Base-by-base conservation (phyloP, 2,797 vertebrate genomes). In the Coluber constrictor region DNA sequence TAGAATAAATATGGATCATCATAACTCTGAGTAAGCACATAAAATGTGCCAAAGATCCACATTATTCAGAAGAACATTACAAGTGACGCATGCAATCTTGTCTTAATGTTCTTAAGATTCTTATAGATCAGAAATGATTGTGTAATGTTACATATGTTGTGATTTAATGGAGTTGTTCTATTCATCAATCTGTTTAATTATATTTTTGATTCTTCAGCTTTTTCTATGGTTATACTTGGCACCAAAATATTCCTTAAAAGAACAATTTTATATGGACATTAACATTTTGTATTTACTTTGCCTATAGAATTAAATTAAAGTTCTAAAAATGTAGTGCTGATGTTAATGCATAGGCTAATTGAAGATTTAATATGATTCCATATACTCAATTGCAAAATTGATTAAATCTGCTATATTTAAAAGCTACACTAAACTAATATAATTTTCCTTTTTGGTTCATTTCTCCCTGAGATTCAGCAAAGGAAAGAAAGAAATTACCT, bases 341-440 rank as follows among this genome's bases (percentile, higher is more conserved):
- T 94, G 93, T 94, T 95, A 96, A 95, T 92, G 70, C 90, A 27
- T 74, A 93, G 95, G 93, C 92, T 96, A 96, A 96, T 92, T 96
- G 93, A 93, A 96, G 94, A 91, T 95, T 94, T 95, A 94, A 86
- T 27, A 93, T 93, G 91, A 95, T 92, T 90, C 89, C 92, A 95
- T 95, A 96, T 1, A 93, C 86, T 15, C n/a, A 91, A 79, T 89
- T 94, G 90, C 94, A 95, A 93, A 95, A 94, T 47, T 95, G 95
- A 96, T 96, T 95, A 94, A 95, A 96, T 91, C 86, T 95, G 93
- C 87, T 60, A 47, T 63, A 60, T 92, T 90, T 89, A 95, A 90
- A 95, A 96, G 32, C 60, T 94, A 95, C 87, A 94, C 88, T 86
- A 86, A 95, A 89, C 79, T 93, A 96, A 79, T 23, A 59, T 54